Evolutionary conservation across 2,113 vertebrate species (phyloP).

Genomic region (Hymenochirus boettgeri): DNA sequence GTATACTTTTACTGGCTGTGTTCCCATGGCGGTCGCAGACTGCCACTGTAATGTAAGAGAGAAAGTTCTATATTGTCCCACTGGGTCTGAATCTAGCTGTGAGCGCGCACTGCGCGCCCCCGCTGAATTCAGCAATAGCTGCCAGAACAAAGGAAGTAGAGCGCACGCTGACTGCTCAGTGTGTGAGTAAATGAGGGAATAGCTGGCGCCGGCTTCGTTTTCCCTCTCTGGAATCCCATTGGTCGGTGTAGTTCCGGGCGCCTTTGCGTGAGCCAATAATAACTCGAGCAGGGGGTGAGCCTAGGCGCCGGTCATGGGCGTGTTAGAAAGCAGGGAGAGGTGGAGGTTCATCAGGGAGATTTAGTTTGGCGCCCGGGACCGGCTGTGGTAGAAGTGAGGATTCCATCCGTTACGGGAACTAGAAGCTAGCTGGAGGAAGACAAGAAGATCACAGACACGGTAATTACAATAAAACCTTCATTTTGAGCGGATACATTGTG

Average conservation of each 20-base stretch:
- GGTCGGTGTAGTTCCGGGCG: background rate
- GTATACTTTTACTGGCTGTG: too few species aligned
- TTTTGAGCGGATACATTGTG: background rate
- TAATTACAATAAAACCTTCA: background rate
- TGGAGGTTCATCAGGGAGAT: conserved; percentile 5
- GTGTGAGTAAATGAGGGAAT: background rate
- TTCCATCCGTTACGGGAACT: background rate
- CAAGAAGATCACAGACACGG: conserved; percentile 3
- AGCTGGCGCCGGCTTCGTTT: conserved; percentile 41
- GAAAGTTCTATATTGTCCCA: too few species aligned
- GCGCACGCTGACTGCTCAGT: conserved; percentile 12
- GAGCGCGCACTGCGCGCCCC: conserved; percentile 11
- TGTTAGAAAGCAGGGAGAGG: background rate
- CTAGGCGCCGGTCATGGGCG: conserved; percentile 30
- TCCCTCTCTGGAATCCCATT: conserved; percentile 34
- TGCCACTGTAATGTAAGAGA: too few species aligned
- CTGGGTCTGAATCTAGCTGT: too few species aligned
- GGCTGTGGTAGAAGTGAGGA: conserved; percentile 2
- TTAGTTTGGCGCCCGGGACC: conserved; percentile 38
- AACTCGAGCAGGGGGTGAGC: background rate
- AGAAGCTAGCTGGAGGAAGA: background rate
- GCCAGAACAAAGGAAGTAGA: conserved; percentile 35
- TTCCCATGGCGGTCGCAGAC: too few species aligned
- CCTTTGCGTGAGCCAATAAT: conserved; percentile 12
- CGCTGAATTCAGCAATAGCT: background rate